Evolutionary conservation across 2,113 vertebrate species (phyloP), one percentile per base, ranked within the genome.

Genomic region (Eonycteris spelaea): DNA sequence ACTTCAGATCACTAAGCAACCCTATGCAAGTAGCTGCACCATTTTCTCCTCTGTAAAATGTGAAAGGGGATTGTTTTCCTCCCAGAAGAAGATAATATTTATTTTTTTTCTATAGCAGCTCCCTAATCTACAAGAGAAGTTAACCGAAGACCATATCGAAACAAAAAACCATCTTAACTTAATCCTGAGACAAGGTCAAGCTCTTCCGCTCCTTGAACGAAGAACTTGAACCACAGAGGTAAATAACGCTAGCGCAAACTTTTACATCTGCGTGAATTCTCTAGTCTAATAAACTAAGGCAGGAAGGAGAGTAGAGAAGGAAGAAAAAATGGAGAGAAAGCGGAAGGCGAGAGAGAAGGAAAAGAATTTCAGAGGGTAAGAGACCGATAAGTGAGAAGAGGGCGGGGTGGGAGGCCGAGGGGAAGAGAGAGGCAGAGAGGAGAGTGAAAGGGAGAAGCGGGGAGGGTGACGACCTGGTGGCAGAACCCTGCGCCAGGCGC

Each of bases 151-250:
- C 51, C 57, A 51, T 38, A 33, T 16, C 87, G 43, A 78, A 80
- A 55, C 84, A 77, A 90, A 95, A 86, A 43, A 16, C 68, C 35
- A 40, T 33, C 53, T 97, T 67, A 78, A 92, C 61, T 91, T 61
- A 83, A 91, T 48, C 33, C 53, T 48, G 77, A 91, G 48, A 61
- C 73, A 65, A 92, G 11, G 67, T 35, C 80, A 92, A 75, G 33
- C 10, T 84, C 33, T 92, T 82, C 35, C 55, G 33, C 65, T 18
- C 93, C 87, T 87, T 84, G 86, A 87, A 45, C 78, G 53, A 93
- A 92, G 63, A 65, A 91, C 40, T 30, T 84, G 80, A 59, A 57
- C 57, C 53, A 77, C 21, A 43, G 33, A 90, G 77, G 59, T 71
- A 90, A 61, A 89, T 61, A 67, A 84, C 7, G 30, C 45, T 11